Evolutionary conservation across 2,797 vertebrate genomes (phyloP).

Genomic region (Gephyroberyx darwinii): DNA sequence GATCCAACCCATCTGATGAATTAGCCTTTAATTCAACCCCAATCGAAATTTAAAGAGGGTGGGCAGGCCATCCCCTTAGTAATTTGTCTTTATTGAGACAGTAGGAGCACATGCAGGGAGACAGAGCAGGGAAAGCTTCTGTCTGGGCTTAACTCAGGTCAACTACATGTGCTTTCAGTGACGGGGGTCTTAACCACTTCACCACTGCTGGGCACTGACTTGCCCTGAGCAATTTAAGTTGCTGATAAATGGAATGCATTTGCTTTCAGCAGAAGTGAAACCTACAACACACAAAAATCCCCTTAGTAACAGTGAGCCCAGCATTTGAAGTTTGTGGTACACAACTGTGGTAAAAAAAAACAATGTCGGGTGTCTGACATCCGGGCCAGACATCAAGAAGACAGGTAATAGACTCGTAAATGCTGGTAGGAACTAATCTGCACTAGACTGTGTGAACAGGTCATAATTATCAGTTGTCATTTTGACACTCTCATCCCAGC

Average conservation of each 20-base stretch:
- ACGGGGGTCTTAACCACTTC: constrained; percentile 20
- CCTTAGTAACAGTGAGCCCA: too few species aligned
- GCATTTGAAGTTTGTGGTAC: too few species aligned
- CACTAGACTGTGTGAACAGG: constrained; percentile 15
- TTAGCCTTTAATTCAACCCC: constrained; percentile 40
- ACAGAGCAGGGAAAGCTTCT: constrained; percentile 28
- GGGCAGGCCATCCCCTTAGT: constrained; percentile 12
- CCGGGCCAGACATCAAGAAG: constrained; percentile 20
- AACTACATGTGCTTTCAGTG: constrained; percentile 14
- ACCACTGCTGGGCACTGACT: constrained; percentile 6
- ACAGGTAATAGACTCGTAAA: constrained; percentile 22
- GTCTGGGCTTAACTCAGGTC: constrained; percentile 20
- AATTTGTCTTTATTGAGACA: constrained; percentile 51
- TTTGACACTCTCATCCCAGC: constrained; percentile 6
- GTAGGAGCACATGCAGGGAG: constrained; percentile 51
- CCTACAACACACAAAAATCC: background rate
- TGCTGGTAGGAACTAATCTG: constrained; percentile 20
- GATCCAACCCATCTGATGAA: constrained; percentile 40
- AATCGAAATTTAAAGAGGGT: constrained; percentile 54
- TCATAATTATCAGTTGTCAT: constrained; percentile 32
- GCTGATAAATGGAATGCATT: constrained; percentile 12
- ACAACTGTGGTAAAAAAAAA: background rate
- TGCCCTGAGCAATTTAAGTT: constrained; percentile 23
- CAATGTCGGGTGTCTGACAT: constrained; percentile 9
- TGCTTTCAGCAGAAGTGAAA: background rate